These are phyloP conservation scores for Nomada fucata DNA, from an alignment of 2,888 invertebrate genomes.

Conservation along the genomic window DNA sequence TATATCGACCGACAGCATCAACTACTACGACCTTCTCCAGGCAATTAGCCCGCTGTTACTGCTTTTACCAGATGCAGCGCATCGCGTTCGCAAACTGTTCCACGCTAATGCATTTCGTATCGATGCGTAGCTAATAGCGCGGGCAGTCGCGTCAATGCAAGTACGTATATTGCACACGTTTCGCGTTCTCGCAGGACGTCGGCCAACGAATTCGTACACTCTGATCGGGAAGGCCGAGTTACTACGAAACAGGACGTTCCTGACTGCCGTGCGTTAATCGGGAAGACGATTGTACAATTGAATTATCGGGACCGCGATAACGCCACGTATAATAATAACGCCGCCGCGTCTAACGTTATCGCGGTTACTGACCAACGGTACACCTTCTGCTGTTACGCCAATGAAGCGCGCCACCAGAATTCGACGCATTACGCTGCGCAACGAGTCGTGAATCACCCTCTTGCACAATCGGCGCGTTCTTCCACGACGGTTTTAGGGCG, in stretches of 20 bases:
- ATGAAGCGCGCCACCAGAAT: background rate
- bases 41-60: no score
- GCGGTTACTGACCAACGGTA: slow-evolving; percentile 13
- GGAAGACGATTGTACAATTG: background rate
- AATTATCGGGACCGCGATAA: slow-evolving; percentile 17
- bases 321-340: background rate
- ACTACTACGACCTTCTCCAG: no score
- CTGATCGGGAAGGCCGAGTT: background rate
- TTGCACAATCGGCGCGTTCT: background rate
- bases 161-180: background rate
- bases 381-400: background rate
- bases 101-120: slow-evolving; percentile 8
- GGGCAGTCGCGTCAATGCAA: background rate
- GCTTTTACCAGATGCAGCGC: no score
- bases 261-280: background rate
- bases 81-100: background rate
- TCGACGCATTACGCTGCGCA: background rate
- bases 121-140: slow-evolving; percentile 2
- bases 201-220: background rate
- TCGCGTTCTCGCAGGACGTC: background rate
- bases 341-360: background rate
- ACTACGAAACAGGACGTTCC: background rate
- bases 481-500: slow-evolving; percentile 1
- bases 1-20: no score
- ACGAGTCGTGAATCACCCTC: background rate